Percentiles rank a stretch among this genome's conserved stretches.
phyloP scores from a whole-genome alignment of 2,113 vertebrate genomes.

The Catharus fuscescens region DNA sequence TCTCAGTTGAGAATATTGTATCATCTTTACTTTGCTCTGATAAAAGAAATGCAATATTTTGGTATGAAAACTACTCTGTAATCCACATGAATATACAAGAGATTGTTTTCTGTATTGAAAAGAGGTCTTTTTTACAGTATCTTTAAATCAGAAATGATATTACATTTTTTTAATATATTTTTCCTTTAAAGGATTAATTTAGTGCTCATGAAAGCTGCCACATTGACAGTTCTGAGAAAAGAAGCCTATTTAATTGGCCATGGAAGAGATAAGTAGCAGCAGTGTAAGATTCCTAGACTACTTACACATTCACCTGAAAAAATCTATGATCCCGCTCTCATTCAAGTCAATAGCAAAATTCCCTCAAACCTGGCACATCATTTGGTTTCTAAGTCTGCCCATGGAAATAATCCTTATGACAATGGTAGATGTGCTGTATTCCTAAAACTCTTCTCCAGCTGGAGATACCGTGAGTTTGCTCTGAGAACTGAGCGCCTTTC shows the following conservation, averaged over 20 bases:
- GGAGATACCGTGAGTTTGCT: neutral
- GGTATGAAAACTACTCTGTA: conserved; percentile 64
- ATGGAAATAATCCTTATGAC: neutral
- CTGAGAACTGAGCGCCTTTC: neutral
- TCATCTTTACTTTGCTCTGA: conserved; percentile 69
- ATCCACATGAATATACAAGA: conserved; percentile 67
- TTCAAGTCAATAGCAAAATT: conserved; percentile 20
- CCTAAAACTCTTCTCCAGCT: neutral
- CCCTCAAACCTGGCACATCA: neutral
- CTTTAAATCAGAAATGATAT: conserved; percentile 62
- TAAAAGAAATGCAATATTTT: conserved; percentile 72
- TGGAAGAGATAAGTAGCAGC: conserved; percentile 5
- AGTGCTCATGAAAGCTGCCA: conserved; percentile 34
- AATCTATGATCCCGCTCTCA: neutral
- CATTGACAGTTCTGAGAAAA: conserved; percentile 38
- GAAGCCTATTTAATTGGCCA: conserved; percentile 58
- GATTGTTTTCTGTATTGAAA: conserved; percentile 60
- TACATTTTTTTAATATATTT: conserved; percentile 8
- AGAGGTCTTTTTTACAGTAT: conserved; percentile 40
- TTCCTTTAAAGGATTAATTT: conserved; percentile 51
- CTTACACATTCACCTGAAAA: conserved; percentile 18
- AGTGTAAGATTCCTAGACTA: neutral
- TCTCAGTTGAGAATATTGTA: conserved; percentile 64
- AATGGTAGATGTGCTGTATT: neutral
- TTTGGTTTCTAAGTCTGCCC: neutral